These are phyloP conservation scores for Oxycera nigricornis DNA, from an alignment of 2,888 invertebrate species.

Conservation along the genomic window DNA sequence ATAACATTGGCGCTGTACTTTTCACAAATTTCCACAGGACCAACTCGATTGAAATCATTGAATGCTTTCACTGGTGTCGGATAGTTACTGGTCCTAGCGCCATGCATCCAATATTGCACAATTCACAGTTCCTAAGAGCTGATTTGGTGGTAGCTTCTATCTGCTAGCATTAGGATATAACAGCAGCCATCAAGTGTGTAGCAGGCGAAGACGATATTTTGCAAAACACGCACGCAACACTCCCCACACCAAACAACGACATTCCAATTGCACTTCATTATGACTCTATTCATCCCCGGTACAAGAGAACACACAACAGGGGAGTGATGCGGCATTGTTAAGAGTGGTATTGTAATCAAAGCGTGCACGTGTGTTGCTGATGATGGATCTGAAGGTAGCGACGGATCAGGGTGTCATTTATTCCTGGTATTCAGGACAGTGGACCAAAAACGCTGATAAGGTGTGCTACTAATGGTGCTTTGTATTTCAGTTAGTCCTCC, in stretches of 20 bases:
- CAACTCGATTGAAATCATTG: conserved; percentile 22
- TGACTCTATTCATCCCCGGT: conserved; percentile 25
- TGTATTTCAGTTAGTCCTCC: no score
- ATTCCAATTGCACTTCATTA: conserved; percentile 39
- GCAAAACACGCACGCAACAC: conserved; percentile 41
- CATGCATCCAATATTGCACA: conserved; percentile 19
- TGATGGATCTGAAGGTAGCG: not conserved
- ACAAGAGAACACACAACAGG: not conserved
- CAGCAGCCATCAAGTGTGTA: not conserved
- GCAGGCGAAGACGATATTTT: conserved; percentile 26
- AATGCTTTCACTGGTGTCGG: conserved; percentile 7
- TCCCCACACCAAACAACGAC: conserved; percentile 16
- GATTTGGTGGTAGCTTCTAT: not conserved
- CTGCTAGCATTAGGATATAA: not conserved
- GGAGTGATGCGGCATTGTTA: not conserved
- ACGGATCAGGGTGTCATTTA: no score
- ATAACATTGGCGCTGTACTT: conserved; percentile 20
- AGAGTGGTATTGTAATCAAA: conserved; percentile 22
- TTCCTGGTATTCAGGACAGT: no score
- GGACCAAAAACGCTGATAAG: no score
- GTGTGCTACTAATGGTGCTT: no score
- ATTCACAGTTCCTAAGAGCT: not conserved
- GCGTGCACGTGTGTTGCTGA: not conserved
- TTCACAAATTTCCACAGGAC: not conserved
- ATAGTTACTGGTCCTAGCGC: not conserved